Evolutionary conservation across 2,888 invertebrate genomes (phyloP).

Genomic region (Agapostemon virescens): DNA sequence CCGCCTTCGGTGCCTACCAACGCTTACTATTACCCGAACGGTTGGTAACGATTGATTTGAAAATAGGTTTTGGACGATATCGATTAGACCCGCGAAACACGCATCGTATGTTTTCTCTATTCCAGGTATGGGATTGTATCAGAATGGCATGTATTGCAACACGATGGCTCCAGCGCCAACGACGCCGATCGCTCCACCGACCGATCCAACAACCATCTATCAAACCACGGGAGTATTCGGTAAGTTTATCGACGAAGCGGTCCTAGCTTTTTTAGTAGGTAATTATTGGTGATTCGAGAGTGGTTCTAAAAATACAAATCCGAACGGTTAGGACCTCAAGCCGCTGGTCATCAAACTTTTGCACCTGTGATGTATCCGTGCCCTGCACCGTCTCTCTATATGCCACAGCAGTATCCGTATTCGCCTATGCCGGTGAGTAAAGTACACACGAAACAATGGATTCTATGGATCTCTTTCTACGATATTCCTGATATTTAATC

Average conservation of each 20-base stretch:
- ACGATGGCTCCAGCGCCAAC: slow-evolving; percentile 77
- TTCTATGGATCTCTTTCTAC: slow-evolving; percentile 34
- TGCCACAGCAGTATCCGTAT: slow-evolving; percentile 80
- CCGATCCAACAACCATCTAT: slow-evolving; percentile 78
- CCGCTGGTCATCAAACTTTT: slow-evolving; percentile 78
- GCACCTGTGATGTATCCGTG: slow-evolving; percentile 79
- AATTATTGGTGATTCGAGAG: neutral
- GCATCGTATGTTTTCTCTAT: neutral
- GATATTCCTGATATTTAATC: slow-evolving; percentile 39
- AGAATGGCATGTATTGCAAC: slow-evolving; percentile 80
- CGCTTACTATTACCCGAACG: slow-evolving; percentile 81
- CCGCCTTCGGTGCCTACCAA: slow-evolving; percentile 82
- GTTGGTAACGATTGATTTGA: slow-evolving; percentile 67
- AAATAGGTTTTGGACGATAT: neutral
- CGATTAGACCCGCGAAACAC: neutral
- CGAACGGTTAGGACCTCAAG: slow-evolving; percentile 74
- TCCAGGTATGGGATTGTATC: slow-evolving; percentile 79
- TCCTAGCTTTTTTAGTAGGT: neutral
- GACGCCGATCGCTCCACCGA: slow-evolving; percentile 75
- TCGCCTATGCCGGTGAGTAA: slow-evolving; percentile 79
- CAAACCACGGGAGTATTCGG: slow-evolving; percentile 78
- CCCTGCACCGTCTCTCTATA: slow-evolving; percentile 78
- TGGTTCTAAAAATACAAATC: slow-evolving; percentile 26
- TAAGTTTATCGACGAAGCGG: slow-evolving; percentile 54
- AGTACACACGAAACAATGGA: slow-evolving; percentile 3